Evolutionary conservation across 2,113 vertebrate species (phyloP).

Genomic region (Enhydra lutris): DNA sequence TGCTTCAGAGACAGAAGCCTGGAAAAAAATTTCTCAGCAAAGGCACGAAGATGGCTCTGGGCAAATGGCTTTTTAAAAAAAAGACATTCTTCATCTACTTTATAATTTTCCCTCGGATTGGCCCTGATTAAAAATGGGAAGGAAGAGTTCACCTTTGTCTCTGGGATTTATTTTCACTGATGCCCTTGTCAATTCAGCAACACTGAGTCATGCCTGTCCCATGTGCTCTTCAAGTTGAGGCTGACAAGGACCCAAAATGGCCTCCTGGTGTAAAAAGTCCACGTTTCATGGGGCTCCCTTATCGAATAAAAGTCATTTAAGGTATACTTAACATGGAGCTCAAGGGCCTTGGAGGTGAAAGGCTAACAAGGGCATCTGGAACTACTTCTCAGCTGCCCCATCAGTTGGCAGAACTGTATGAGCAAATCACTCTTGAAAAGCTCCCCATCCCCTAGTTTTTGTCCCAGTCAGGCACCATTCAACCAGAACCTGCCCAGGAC

Average conservation of each 20-base stretch:
- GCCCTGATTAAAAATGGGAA: neutral
- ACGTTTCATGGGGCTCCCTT: neutral
- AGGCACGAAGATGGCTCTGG: neutral
- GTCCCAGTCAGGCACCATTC: neutral
- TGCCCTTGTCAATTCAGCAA: neutral
- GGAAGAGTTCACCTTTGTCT: neutral
- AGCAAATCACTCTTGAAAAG: neutral
- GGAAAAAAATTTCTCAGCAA: neutral
- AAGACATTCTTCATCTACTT: neutral
- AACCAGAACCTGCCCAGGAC: neutral
- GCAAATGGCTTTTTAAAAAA: neutral
- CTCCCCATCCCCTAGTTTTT: neutral
- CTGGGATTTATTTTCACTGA: neutral
- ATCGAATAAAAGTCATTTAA: neutral
- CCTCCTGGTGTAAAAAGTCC: neutral
- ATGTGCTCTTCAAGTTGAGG: neutral
- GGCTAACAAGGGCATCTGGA: neutral
- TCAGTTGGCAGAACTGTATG: neutral
- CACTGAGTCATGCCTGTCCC: neutral
- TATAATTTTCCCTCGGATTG: neutral
- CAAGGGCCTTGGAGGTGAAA: conserved; percentile 10
- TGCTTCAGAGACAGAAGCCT: neutral
- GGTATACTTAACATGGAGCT: neutral
- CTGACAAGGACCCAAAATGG: neutral
- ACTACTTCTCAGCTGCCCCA: neutral